Base-by-base conservation (phyloP, 2,113 vertebrate genomes). In the Muscicapa adusta region DNA sequence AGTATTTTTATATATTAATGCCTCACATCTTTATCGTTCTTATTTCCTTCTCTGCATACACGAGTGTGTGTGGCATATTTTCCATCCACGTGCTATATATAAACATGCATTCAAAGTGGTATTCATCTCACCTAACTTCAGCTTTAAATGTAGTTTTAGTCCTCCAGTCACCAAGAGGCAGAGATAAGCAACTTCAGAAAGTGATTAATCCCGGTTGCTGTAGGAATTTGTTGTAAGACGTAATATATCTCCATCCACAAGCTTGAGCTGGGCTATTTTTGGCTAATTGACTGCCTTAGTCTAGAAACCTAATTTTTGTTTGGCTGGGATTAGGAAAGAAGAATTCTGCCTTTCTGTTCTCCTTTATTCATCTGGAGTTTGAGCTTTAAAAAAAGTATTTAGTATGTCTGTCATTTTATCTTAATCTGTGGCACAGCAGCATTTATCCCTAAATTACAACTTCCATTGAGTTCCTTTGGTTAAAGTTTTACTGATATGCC, bases 61-160 rank as follows among this genome's bases (percentile, higher is more conserved):
- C 2, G 10, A 47, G 34, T 82, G 23, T 47, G 45, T 48, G 24
- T 48, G 47, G 47, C 1, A 0, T 74, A 26, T 67, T 85, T 94
- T 85, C 45, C 14, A 85, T 67, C 28, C 31, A n/a, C 45, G 91
- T 4, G 7, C 20, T 78, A 38, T 42, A 43, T 78, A 42, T 42
- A 48, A 81, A 29, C 20, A 15, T 67, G 24, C 33, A 43, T 80
- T 76, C 18, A 18, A 48, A 76, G 16, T 68, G 31, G 18, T 22
- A 38, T 72, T 89, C 26, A 68, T 84, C 42, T 84, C 68, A 45
- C 42, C 72, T 80, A 83, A 65, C 25, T 86, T 80, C 5, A 63
- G 15, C 57, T 71, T 82, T 91, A 71, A 53, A n/a, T 78, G n/a
- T 78, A 65, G 47, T 66, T 77, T 85, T 85, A 83, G 31, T 70